Base-by-base conservation (phyloP, 2,888 invertebrate genomes). In the Napeogenes inachia region DNA sequence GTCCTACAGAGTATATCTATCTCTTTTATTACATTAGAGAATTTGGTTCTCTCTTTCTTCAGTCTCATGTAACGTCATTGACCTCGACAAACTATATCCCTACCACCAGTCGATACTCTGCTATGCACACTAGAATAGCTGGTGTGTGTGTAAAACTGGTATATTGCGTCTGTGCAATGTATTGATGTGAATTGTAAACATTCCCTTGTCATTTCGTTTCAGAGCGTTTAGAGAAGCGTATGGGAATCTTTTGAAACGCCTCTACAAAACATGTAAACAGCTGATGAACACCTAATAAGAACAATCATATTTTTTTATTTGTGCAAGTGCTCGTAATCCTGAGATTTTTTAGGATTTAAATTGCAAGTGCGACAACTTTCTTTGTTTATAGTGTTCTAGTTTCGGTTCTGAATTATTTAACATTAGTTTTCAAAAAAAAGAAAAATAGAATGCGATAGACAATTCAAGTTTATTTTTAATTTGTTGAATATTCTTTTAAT, bases 151-250 rank as follows among this genome's bases (percentile, higher is more conserved):
- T 81, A 65, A 73, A 72, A 75, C 74, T 71, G 73, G 75, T 76
- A 73, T 73, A 61, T 61, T 65, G 65, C 80, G 80, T 69, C 79
- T 81, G 82, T 85, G 81, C 81, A 80, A 73, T 76, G 79, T 86
- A 86, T 85, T 83, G 84, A 87, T 86, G 87, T 89, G 87, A 88
- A 88, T 86, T 86, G 87, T 89, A 87, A 88, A 88, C 86, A 87
- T 82, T 82, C 80, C 76, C 79, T 81, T 84, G 84, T 84, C 83
- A 84, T 80, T 83, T 77, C 76, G 75, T 85, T 89, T 82, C 85
- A 87, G 87, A 87, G 82, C 82, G 84, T 84, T 85, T 81, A 75
- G 77, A 80, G 74, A 78, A 80, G 76, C 77, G 80, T 77, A 79
- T 79, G 77, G 75, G 75, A 77, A 76, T 79, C 78, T 76, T 75